phyloP scores from a whole-genome alignment of 2,113 vertebrate genomes.

The Axis porcinus region DNA sequence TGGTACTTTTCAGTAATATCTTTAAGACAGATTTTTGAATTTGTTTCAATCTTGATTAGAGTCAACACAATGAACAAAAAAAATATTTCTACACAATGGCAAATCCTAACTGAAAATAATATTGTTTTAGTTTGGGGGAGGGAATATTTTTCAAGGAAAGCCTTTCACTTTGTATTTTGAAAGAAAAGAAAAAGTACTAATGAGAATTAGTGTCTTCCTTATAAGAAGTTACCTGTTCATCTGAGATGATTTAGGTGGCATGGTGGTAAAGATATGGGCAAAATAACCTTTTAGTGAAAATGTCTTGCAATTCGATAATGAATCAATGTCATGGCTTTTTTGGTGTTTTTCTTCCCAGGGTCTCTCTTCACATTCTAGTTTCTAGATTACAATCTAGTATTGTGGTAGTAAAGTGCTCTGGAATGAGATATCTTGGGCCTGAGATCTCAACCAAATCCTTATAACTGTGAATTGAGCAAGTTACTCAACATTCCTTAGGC shows the following conservation, averaged over 20 bases:
- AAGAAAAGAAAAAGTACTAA: neutral
- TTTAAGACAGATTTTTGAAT: conserved; percentile 66
- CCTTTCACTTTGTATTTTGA: neutral
- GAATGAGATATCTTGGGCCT: neutral
- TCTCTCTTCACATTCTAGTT: neutral
- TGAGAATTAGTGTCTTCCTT: neutral
- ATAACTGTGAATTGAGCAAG: neutral
- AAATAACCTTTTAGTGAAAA: neutral
- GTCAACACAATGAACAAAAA: conserved; percentile 69
- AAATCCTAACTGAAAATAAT: conserved; percentile 63
- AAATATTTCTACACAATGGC: conserved; percentile 68
- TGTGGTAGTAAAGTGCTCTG: neutral
- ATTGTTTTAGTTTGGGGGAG: conserved; percentile 38
- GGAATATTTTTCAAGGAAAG: conserved; percentile 23
- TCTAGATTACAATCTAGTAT: neutral
- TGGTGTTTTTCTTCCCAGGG: neutral
- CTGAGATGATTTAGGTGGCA: neutral
- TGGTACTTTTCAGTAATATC: conserved; percentile 52
- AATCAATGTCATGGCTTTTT: neutral
- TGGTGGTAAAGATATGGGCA: neutral
- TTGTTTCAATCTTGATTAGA: conserved; percentile 75
- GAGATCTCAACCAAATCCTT: neutral
- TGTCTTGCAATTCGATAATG: neutral
- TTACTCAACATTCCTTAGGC: neutral
- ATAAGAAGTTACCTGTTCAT: neutral